Evolutionary conservation across 1,140 invertebrate genomes (phyloP), one percentile per base, ranked within the genome.

Genomic region (Brachionus calyciflorus): DNA sequence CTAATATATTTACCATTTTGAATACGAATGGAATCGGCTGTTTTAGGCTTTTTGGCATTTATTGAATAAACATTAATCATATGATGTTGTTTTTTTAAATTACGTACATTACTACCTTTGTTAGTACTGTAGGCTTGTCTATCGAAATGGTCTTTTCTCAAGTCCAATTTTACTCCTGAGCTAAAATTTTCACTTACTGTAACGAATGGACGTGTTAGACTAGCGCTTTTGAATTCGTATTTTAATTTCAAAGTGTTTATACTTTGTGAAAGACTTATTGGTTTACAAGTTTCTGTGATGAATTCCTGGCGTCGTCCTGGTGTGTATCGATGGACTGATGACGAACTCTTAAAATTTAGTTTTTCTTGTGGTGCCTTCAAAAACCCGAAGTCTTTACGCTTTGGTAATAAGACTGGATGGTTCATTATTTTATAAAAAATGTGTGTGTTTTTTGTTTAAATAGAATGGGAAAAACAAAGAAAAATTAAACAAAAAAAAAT

Each of bases 351-450:
- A 44, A 65, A 65, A 12, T 10, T 26, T 14, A 19, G 41, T 3
- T 44, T 41, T 3, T 19, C 41, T 24, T 65, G 60, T 65, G 69
- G 69, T 26, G 69, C 19, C 28, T 73, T 73, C 37, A 73, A 49
- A 55, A 73, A 73, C n/a, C 69, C 69, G 9, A 51, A 73, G 26
- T 73, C 51, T 49, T 73, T 73, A 14, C 69, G 69, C 46, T 73
- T 73, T 33, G 69, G 69, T 28, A 51, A 55, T 19, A 73, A 37
- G 28, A 73, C 69, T 24, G 69, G 69, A 37, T 73, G 69, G 51
- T 73, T 51, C 69, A 73, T 73, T 49, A 17, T 49, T 44, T 17
- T 37, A 60, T 37, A 40, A 19, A 26, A 26, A 26, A n/a, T n/a
- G n/a, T n/a, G n/a, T n/a, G n/a, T n/a, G n/a, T n/a, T n/a, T n/a